Base-by-base conservation (phyloP, 2,113 vertebrate species). In the Rhagologus leucostigma region DNA sequence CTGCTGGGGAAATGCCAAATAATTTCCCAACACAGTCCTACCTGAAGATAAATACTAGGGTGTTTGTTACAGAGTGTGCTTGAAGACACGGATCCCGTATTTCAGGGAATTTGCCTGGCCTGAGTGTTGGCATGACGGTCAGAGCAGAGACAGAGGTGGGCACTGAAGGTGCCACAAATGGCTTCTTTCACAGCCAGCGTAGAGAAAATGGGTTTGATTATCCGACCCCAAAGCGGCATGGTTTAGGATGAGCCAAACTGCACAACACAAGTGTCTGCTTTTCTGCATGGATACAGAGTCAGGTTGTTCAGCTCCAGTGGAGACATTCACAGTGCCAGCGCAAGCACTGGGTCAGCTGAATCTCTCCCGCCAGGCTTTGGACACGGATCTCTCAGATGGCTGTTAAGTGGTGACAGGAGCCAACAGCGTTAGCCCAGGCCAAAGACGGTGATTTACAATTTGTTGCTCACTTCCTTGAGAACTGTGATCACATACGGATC, bases 1-100 rank as follows among this genome's bases (percentile, higher is more conserved):
- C 60, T 81, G 10, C 50, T 81, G 93, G 76, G 64, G 50, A 74
- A 90, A 78, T 4, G 68, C 91, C 86, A 95, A 78, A 67, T 60
- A 90, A 70, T 35, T 93, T 84, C 74, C 71, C 4, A 9, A 27
- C 30, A 35, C 84, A 90, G 80, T 69, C 47, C 69, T 67, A 84
- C 80, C 80, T 59, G 83, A 80, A 92, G 83, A 87, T 67, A 80
- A 86, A 86, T 64, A 27, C 22, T 39, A 39, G 35, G 11, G 33
- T 69, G 39, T 32, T 94, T 68, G 46, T 68, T 83, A 49, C 62
- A 85, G n/a, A 21, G 17, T 6, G 4, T 57, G 56, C 35, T 56
- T 65, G 71, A 86, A 74, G 56, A 21, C 39, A 69, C 21, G 4
- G 2, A 11, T 32, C 26, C 30, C 0, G 0, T 59, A 19, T 70